Conservation (phyloP, 2,113 vertebrate genomes). For the Nothoprocta pentlandii region DNA sequence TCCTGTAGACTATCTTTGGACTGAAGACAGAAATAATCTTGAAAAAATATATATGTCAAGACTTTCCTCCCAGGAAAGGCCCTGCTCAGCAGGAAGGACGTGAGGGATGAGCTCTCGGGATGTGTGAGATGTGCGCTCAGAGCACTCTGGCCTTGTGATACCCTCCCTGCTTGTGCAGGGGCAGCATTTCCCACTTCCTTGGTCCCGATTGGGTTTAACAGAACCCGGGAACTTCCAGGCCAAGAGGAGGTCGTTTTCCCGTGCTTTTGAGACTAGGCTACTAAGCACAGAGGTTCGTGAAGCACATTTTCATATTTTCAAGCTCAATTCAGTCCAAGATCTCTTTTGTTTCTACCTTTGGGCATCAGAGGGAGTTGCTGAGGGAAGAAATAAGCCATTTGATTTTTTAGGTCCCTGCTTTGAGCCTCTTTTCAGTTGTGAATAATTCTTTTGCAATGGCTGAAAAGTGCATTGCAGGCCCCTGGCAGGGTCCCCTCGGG, state of each 20-base stretch:
- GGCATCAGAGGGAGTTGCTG: background rate
- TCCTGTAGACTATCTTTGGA: background rate
- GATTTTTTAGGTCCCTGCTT: background rate
- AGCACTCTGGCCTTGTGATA: too few relatives aligned
- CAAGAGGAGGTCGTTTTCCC: background rate
- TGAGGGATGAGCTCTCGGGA: accelerated
- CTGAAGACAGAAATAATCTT: background rate
- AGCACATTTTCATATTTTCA: background rate
- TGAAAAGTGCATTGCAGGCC: background rate
- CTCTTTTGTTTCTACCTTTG: background rate
- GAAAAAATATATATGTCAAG: background rate
- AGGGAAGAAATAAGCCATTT: background rate
- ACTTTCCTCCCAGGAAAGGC: background rate
- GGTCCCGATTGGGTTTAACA: background rate
- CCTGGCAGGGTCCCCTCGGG: accelerated
- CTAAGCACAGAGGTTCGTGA: background rate
- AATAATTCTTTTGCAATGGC: background rate
- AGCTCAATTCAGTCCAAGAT: background rate
- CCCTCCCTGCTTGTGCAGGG: background rate
- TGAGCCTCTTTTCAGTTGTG: background rate
- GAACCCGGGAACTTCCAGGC: background rate
- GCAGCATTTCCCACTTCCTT: background rate
- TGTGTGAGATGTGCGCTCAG: background rate
- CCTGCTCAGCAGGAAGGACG: accelerated
- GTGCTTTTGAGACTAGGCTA: background rate